Evolutionary conservation across 2,797 vertebrate species (phyloP).

Genomic region (Hozukius guyotensis): DNA sequence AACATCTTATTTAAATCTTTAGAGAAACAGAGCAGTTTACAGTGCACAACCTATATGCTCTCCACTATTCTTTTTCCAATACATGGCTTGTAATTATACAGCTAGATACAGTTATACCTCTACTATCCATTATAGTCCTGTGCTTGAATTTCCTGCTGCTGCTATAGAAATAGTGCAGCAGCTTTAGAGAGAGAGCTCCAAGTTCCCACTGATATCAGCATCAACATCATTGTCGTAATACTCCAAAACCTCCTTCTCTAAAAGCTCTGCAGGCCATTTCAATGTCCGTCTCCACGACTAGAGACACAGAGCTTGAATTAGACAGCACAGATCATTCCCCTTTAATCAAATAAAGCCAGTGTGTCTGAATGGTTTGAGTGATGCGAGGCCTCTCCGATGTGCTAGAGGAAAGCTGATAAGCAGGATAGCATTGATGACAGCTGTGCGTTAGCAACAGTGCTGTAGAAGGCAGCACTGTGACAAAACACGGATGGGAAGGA

Average conservation of each 20-base stretch:
- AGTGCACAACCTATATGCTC: not conserved
- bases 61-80: not conserved
- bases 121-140: not conserved
- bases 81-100: conserved; percentile 20
- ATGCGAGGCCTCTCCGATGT: conserved; percentile 34
- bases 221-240: conserved; percentile 25
- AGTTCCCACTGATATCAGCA: conserved; percentile 37
- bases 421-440: conserved; percentile 48
- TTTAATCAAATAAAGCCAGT: conserved; percentile 59
- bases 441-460: conserved; percentile 53
- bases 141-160: conserved; percentile 12
- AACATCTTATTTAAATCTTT: not conserved
- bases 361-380: conserved; percentile 51
- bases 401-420: conserved; percentile 54
- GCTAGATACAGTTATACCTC: conserved; percentile 2
- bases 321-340: conserved; percentile 39
- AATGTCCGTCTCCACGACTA: conserved; percentile 14
- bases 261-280: conserved; percentile 36
- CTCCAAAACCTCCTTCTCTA: conserved; percentile 20
- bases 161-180: conserved; percentile 12
- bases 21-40: not conserved
- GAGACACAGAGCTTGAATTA: conserved; percentile 47
- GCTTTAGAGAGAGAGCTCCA: conserved; percentile 30
- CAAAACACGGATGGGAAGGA: conserved; percentile 31
- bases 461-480: conserved; percentile 44